Evolutionary conservation across 2,113 vertebrate species (phyloP).

Genomic region (Megaptera novaeangliae): DNA sequence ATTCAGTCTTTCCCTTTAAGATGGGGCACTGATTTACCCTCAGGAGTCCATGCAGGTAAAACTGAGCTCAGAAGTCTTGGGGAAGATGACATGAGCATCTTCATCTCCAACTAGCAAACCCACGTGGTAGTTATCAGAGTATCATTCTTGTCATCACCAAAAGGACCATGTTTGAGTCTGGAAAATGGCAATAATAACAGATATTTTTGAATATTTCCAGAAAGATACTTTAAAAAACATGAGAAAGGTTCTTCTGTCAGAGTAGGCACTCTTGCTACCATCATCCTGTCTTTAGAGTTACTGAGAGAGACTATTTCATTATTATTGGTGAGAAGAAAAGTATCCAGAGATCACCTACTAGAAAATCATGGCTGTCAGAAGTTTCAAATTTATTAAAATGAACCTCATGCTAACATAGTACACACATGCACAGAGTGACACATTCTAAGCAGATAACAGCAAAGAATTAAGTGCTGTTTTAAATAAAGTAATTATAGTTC

Average conservation of each 20-base stretch:
- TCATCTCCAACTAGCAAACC: neutral
- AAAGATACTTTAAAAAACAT: neutral
- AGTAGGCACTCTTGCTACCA: neutral
- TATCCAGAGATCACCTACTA: neutral
- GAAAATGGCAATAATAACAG: neutral
- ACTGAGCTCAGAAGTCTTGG: neutral
- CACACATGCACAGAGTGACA: neutral
- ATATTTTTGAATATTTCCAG: neutral
- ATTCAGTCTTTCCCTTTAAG: constrained; percentile 5
- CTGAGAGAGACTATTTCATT: neutral
- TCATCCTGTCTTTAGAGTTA: neutral
- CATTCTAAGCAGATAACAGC: constrained; percentile 7
- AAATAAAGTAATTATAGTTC: neutral
- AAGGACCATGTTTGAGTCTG: neutral
- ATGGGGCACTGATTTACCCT: neutral
- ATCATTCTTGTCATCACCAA: neutral
- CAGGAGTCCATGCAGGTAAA: neutral
- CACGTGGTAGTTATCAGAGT: neutral
- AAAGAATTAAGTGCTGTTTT: neutral
- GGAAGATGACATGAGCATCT: neutral
- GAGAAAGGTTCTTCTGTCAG: neutral
- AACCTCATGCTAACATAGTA: neutral
- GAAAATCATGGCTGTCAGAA: neutral
- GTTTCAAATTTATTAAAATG: constrained; percentile 45
- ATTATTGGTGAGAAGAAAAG: neutral